phyloP scores from a whole-genome alignment of 1,140 invertebrate species.

The Neomicropteryx cornuta region DNA sequence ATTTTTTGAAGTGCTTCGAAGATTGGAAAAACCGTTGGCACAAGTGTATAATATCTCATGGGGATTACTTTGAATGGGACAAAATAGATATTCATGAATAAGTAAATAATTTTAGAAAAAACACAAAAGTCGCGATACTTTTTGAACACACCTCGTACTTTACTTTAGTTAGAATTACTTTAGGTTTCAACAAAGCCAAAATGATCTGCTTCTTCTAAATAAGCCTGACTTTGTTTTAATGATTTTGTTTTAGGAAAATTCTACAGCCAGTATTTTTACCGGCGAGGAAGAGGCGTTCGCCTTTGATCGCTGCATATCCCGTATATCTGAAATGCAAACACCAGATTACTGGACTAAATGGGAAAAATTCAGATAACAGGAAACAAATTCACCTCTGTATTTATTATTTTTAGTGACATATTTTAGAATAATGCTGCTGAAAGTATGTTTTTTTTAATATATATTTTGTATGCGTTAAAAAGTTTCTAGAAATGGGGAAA shows the following conservation, averaged over 20 bases:
- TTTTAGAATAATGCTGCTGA: not conserved
- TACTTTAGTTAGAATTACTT: not conserved
- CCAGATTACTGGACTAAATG: slow-evolving; percentile 74
- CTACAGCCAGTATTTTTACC: slow-evolving; percentile 76
- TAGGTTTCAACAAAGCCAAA: not conserved
- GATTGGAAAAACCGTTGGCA: too few relatives aligned
- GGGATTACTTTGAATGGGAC: too few relatives aligned
- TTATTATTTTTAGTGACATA: not conserved
- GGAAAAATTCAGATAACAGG: slow-evolving; percentile 40
- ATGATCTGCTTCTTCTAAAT: slow-evolving; percentile 28
- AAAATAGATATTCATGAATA: too few relatives aligned
- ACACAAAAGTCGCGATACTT: too few relatives aligned
- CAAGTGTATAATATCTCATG: too few relatives aligned
- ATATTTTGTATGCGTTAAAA: too few relatives aligned
- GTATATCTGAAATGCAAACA: slow-evolving; percentile 87
- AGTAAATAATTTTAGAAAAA: too few relatives aligned
- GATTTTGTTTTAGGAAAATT: slow-evolving; percentile 41
- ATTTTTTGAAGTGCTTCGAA: too few relatives aligned
- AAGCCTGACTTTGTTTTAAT: too few relatives aligned
- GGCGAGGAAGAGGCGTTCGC: slow-evolving; percentile 94
- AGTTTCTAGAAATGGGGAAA: too few relatives aligned
- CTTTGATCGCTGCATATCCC: slow-evolving; percentile 80
- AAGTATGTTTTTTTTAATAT: slow-evolving; percentile 9
- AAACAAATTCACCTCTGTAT: not conserved
- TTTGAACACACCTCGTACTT: too few relatives aligned